Evolutionary conservation across 2,113 vertebrate genomes (phyloP).

Genomic region (Pachypanchax playfairii): DNA sequence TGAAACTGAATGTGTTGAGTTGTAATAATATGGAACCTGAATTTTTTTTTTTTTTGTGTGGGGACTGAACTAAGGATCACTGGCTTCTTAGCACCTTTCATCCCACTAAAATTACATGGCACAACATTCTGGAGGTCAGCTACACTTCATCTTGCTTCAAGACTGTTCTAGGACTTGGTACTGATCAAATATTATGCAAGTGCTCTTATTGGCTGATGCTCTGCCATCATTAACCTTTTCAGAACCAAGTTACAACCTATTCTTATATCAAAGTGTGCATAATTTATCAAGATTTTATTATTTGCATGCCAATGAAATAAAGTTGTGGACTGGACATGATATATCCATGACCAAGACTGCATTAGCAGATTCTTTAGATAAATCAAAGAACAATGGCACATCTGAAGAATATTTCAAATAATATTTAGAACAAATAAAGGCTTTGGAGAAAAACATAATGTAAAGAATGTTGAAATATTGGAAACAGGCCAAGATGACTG

Average conservation of each 20-base stretch:
- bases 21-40: no score
- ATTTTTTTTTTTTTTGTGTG: no score
- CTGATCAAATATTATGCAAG: background rate
- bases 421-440: background rate
- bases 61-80: background rate
- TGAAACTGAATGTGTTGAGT: no score
- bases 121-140: background rate
- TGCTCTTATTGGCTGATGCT: background rate
- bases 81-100: no score
- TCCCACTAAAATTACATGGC: no score
- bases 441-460: background rate
- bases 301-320: background rate
- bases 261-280: background rate
- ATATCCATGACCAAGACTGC: background rate
- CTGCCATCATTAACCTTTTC: background rate
- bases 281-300: background rate
- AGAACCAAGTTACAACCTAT: background rate
- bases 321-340: background rate
- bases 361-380: background rate
- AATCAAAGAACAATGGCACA: background rate
- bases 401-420: background rate
- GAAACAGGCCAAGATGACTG: slow-evolving; percentile 39
- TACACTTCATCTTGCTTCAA: background rate
- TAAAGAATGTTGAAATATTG: slow-evolving; percentile 6
- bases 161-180: background rate